A percentile compares a stretch with the other conserved stretches of the same genome.
Evolutionary conservation across 2,888 invertebrate genomes (phyloP).

Genomic region (Theodoxus fluviatilis): DNA sequence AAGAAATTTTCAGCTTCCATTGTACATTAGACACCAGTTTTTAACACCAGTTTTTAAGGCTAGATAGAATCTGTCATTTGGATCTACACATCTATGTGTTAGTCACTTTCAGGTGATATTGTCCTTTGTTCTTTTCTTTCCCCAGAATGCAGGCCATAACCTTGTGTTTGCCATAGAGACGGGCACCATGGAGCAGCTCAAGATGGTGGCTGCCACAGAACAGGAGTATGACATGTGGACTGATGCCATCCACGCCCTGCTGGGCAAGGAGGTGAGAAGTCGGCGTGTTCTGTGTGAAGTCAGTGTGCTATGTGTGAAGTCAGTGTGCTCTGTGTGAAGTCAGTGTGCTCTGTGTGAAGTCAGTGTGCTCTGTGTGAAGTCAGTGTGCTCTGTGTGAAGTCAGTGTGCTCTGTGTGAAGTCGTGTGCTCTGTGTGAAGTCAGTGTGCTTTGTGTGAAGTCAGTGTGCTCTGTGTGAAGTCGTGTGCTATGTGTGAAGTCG

Average conservation of each 20-base stretch:
- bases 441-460: background rate
- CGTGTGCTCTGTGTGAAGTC: background rate
- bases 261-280: conserved; percentile 68
- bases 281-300: background rate
- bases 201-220: conserved; percentile 92
- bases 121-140: conserved; percentile 8
- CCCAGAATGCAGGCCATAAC: conserved; percentile 26
- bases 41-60: too few relatives aligned
- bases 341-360: background rate
- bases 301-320: background rate
- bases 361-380: too few relatives aligned
- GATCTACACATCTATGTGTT: background rate
- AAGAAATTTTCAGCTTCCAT: too few relatives aligned
- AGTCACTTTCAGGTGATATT: background rate
- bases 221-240: conserved; percentile 76
- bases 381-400: too few relatives aligned
- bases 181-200: conserved; percentile 76
- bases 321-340: background rate
- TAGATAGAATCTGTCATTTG: too few relatives aligned
- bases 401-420: background rate
- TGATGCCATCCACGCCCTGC: conserved; percentile 89
- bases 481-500: background rate
- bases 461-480: background rate
- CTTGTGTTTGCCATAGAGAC: conserved; percentile 47
- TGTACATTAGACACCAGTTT: too few relatives aligned